phyloP scores from a whole-genome alignment of 2,888 invertebrate species.

The Cybosia mesomella region DNA sequence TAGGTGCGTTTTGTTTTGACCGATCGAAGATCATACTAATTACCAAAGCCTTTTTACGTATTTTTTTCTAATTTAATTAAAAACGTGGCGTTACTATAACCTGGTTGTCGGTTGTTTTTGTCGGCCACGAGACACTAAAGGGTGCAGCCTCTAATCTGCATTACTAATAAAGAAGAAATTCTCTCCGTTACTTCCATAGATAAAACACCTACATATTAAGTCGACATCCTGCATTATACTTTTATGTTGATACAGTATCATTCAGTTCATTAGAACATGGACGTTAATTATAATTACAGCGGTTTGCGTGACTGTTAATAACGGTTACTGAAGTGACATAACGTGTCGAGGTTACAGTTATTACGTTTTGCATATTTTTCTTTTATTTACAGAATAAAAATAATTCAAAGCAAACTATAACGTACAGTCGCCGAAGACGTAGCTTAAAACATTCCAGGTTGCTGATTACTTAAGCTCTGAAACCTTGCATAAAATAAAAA shows the following conservation, averaged over 20 bases:
- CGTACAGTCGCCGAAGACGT: neutral
- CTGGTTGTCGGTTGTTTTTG: too few species aligned
- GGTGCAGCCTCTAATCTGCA: too few species aligned
- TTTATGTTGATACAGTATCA: constrained; percentile 36
- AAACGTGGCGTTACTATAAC: too few species aligned
- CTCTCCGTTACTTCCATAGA: neutral
- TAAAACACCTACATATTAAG: constrained; percentile 8
- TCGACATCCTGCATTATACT: constrained; percentile 26
- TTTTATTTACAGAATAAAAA: constrained; percentile 5
- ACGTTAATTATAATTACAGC: constrained; percentile 57
- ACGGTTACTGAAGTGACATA: constrained; percentile 47
- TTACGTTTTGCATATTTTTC: constrained; percentile 30
- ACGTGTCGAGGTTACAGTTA: constrained; percentile 49
- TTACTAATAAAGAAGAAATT: too few species aligned
- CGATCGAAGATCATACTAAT: too few species aligned
- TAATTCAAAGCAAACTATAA: neutral
- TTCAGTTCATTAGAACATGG: constrained; percentile 45
- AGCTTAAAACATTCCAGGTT: neutral
- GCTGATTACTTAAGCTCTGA: neutral
- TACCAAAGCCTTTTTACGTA: too few species aligned
- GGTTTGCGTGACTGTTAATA: constrained; percentile 54
- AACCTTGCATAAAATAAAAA: neutral
- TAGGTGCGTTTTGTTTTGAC: too few species aligned
- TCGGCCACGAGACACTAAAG: too few species aligned
- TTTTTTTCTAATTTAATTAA: too few species aligned